Base-by-base conservation (phyloP, 1,140 invertebrate genomes). In the Pogonus chalceus region DNA sequence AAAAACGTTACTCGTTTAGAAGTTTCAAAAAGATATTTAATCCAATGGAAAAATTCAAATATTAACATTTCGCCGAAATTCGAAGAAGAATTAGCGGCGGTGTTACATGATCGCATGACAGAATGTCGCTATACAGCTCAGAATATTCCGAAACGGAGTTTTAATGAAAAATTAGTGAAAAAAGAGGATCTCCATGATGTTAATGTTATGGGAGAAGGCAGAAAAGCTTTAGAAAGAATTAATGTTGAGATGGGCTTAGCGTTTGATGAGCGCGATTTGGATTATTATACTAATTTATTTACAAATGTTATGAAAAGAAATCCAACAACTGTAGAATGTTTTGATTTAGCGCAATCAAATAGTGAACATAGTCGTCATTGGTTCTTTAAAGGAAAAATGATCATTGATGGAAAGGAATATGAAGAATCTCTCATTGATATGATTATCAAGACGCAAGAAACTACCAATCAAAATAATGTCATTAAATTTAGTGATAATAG, bases 401-500 rank as follows among this genome's bases (percentile, higher is more conserved):
- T 92, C 18, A 77, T 96, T 47, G 88, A 98, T 77, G 92, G 87
- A 0, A 62, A 81, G 59, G 80, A 85, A 66, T 72, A 88, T 62
- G 72, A 84, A 26, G 76, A 87, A 66, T 93, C 92, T 1, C 74
- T 99, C 0, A 89, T 98, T 62, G 82, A 92, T 58, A 89, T 96
- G 84, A 92, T 98, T 23, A 88, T 90, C 64, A 81, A 85, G 35
- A 98, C 96, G 0, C 93, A 98, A 68, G 74, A 81, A 0, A 72
- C 74, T 50, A 87, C 88, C 0, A 96, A 98, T 75, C 68, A 78
- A 3, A 98, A 98, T 68, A 99, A 96, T 76, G 85, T 97, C 4
- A 98, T 98, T 60, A 95, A 96, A 71, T 98, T 98, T 68, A 88
- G 84, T 64, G 96, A 99, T 66, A 99, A 99, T 67, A 96, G 93